Base-by-base conservation (phyloP, 2,888 invertebrate genomes). In the Euclidia mi region DNA sequence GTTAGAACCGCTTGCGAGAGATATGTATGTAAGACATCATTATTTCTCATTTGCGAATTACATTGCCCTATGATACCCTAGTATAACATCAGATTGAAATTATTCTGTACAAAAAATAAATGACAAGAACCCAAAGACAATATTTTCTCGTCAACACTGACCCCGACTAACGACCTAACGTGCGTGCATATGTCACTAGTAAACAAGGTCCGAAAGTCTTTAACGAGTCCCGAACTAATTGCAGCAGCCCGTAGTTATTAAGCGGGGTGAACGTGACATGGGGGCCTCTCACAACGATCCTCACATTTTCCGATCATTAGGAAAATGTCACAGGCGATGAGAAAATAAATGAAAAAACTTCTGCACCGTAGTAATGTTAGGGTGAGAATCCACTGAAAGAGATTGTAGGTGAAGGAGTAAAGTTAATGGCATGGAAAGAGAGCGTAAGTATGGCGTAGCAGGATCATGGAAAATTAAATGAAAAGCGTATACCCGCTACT, bases 291-390 rank as follows among this genome's bases (percentile, higher is more conserved):
- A 37, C 58, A 50, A 59, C 52, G 51, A 55, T 66, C 60, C 43
- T 43, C 47, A 69, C 63, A 64, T 69, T 76, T 73, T 60, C 64
- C 55, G 70, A 74, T 76, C 76, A 74, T 74, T 74, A 74, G 76
- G 73, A 64, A 72, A 72, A 70, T 70, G 70, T 70, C 64, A 76
- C 56, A 18, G 40, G 34, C 63, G 47, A 50, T 61, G 60, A 32
- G 58, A 65, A 73, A 71, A 73, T 73, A 75, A 71, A 57, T 65
- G 60, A 55, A 71, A 62, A 69, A 61, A 58, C 28, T 60, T 62
- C 62, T 43, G 38, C 53, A 37, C 28, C 41, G 35, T 31, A n/a
- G n/a, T n/a, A 38, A 44, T 15, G 42, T 62, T 20, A 14, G 49
- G 56, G 25, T 40, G 28, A 15, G 42, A 48, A 28, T 41, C 28